phyloP scores from a whole-genome alignment of 2,888 invertebrate species.

The Diarsia rubi region DNA sequence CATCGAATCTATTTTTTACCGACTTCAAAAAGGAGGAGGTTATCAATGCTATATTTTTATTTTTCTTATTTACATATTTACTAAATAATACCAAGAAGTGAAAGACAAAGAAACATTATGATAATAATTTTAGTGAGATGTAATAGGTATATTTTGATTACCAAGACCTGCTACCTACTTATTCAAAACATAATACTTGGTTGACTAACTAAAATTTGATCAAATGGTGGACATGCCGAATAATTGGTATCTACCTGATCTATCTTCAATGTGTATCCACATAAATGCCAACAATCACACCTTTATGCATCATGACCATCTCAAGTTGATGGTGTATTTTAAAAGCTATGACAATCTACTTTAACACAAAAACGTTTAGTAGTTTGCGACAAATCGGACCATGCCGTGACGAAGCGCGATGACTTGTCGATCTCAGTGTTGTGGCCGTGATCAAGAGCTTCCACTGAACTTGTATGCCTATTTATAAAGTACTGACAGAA shows the following conservation, averaged over 20 bases:
- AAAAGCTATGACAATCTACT: constrained; percentile 41
- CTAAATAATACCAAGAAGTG: not conserved
- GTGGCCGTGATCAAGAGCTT: constrained; percentile 67
- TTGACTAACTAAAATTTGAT: not conserved
- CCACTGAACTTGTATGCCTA: constrained; percentile 35
- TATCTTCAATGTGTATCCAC: not conserved
- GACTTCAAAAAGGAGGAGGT: too few relatives aligned
- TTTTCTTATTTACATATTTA: too few relatives aligned
- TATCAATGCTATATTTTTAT: too few relatives aligned
- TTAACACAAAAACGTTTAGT: constrained; percentile 50
- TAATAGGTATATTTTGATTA: not conserved
- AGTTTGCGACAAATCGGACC: constrained; percentile 78
- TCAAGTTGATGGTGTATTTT: constrained; percentile 38
- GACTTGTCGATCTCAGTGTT: constrained; percentile 79
- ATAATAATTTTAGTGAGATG: not conserved
- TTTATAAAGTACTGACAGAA: constrained; percentile 35
- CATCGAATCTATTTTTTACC: too few relatives aligned
- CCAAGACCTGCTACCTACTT: not conserved
- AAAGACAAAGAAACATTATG: constrained; percentile 4
- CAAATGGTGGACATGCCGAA: not conserved
- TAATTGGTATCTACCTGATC: not conserved
- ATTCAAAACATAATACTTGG: not conserved
- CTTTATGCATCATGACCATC: not conserved
- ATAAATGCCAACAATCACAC: not conserved
- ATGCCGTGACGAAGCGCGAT: constrained; percentile 73